phyloP scores from a whole-genome alignment of 1,140 invertebrate genomes.

The Ips typographus region DNA sequence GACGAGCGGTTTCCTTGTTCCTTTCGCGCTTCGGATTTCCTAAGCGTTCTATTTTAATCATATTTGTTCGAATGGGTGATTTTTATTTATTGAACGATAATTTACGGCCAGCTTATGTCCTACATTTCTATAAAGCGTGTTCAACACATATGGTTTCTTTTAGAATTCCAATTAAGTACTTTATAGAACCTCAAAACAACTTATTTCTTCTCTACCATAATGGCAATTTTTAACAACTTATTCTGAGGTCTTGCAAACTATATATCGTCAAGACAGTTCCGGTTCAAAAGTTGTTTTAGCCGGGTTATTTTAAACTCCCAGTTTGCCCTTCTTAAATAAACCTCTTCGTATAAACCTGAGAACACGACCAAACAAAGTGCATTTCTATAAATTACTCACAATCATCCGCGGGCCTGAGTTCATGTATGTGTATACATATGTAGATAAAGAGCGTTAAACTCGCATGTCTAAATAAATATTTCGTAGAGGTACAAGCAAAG shows the following conservation, averaged over 20 bases:
- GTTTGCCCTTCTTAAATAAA: conserved; percentile 24
- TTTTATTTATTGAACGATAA: not conserved
- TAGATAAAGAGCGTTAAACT: not conserved
- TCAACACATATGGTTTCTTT: too few relatives aligned
- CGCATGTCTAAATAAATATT: too few relatives aligned
- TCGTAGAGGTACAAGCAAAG: too few relatives aligned
- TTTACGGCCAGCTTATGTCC: not conserved
- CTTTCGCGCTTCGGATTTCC: not conserved
- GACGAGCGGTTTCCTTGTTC: conserved; percentile 17
- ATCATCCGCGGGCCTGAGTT: not conserved
- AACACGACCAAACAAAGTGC: conserved; percentile 9
- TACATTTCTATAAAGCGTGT: not conserved
- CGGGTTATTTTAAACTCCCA: conserved; percentile 13
- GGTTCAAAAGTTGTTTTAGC: too few relatives aligned
- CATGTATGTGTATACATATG: not conserved
- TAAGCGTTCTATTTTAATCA: conserved; percentile 10
- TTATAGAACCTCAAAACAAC: too few relatives aligned
- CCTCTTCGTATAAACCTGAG: conserved; percentile 21
- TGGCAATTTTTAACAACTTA: too few relatives aligned
- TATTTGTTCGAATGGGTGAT: not conserved
- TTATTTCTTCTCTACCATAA: too few relatives aligned
- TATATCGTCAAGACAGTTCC: too few relatives aligned
- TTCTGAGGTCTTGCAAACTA: too few relatives aligned
- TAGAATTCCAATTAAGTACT: too few relatives aligned
- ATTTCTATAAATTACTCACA: conserved; percentile 14